A percentile compares a stretch with the other conserved stretches of the same genome.
Conservation (phyloP, 2,888 invertebrate genomes). For the Caenorhabditis sp. region DNA sequence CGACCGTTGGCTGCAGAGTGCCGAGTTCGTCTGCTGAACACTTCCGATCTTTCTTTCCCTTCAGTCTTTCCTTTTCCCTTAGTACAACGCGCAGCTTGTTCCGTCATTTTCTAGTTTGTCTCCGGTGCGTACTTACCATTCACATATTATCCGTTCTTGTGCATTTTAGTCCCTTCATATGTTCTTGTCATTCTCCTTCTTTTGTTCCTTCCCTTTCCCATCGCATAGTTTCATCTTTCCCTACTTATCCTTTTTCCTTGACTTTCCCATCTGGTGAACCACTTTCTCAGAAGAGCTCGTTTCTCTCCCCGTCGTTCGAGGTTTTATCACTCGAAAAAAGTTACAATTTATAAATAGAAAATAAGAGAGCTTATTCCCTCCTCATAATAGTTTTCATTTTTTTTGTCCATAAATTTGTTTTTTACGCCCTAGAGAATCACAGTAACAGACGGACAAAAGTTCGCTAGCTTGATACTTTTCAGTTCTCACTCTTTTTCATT, state of each 20-base stretch:
- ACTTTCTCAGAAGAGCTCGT: conserved; percentile 37
- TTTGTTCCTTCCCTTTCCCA: too few relatives aligned
- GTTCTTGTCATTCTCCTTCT: neutral
- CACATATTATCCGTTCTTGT: neutral
- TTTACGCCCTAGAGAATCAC: neutral
- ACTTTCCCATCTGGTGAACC: conserved; percentile 24
- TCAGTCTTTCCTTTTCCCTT: neutral
- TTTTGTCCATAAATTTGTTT: conserved; percentile 3
- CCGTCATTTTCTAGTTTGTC: neutral
- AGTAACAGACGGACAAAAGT: neutral
- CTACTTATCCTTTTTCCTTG: neutral
- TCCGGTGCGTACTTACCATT: neutral
- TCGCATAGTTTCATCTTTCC: conserved; percentile 2
- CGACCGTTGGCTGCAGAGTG: conserved; percentile 58
- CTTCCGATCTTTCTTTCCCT: neutral
- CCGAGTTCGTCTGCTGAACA: conserved; percentile 56
- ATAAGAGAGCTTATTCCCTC: conserved; percentile 13
- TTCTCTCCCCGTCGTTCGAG: conserved; percentile 19
- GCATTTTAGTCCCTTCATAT: conserved; percentile 40
- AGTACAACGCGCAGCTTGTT: conserved; percentile 9
- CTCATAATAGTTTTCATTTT: conserved; percentile 10
- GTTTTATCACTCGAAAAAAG: conserved; percentile 13
- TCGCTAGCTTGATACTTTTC: neutral
- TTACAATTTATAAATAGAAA: conserved; percentile 20
- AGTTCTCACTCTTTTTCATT: neutral